Conservation (phyloP, 1,140 invertebrate species). For the Aphelenchoides fujianensis region DNA sequence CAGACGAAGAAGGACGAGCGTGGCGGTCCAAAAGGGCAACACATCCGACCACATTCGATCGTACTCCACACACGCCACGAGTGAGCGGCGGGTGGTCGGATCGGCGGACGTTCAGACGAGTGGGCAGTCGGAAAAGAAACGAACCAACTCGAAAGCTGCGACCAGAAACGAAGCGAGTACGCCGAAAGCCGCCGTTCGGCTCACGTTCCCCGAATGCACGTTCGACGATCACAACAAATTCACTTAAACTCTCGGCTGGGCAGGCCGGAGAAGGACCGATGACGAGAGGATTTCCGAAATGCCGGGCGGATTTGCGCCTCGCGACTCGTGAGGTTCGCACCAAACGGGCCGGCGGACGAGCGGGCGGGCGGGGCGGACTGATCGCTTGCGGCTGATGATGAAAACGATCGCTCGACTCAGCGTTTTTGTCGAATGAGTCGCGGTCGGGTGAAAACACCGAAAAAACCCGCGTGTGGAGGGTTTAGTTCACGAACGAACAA, state of each 20-base stretch:
- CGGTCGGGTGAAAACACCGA: background rate
- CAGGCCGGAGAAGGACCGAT: background rate
- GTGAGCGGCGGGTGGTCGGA: background rate
- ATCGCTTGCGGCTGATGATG: background rate
- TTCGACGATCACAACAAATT: background rate
- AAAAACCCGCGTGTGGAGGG: conserved; percentile 1
- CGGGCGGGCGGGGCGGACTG: background rate
- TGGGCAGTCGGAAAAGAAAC: background rate
- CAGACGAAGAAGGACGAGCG: background rate
- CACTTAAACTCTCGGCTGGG: background rate
- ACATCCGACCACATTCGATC: background rate
- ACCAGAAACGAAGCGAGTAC: background rate
- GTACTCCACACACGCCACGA: background rate
- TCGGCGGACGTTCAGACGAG: background rate
- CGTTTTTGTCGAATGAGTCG: conserved; percentile 2
- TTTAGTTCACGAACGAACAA: background rate
- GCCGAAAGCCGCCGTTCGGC: too few relatives aligned
- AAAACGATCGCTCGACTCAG: background rate
- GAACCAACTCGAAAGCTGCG: background rate
- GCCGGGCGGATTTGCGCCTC: background rate
- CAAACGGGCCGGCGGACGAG: background rate
- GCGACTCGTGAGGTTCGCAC: too few relatives aligned
- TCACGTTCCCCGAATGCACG: too few relatives aligned
- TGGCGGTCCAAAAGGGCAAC: background rate
- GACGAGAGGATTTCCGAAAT: background rate